Evolutionary conservation across 2,113 vertebrate species (phyloP).

Genomic region (Harpagus bidentatus): DNA sequence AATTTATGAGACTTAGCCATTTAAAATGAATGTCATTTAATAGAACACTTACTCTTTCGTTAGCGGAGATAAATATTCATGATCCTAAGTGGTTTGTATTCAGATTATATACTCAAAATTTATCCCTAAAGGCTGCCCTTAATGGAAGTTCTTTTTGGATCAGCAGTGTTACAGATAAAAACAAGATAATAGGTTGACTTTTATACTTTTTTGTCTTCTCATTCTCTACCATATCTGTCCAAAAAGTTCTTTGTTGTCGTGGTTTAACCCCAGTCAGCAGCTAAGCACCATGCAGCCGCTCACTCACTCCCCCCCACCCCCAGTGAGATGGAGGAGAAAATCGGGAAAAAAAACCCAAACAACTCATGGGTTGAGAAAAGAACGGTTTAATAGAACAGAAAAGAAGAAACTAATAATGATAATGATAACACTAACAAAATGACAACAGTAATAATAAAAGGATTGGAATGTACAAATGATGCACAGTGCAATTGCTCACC

Average conservation of each 20-base stretch:
- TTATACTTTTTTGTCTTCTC: background rate
- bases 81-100: background rate
- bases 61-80: conserved; percentile 20
- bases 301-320: too few species aligned
- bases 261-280: too few species aligned
- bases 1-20: background rate
- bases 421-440: too few species aligned
- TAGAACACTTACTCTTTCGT: conserved; percentile 1
- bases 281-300: too few species aligned
- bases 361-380: too few species aligned
- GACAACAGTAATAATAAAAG: too few species aligned
- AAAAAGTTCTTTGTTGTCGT: background rate
- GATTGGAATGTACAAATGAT: too few species aligned
- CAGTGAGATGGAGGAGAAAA: too few species aligned
- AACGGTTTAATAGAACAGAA: too few species aligned
- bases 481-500: too few species aligned
- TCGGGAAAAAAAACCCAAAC: too few species aligned
- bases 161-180: background rate
- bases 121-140: background rate
- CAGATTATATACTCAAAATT: background rate
- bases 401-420: too few species aligned
- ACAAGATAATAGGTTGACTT: background rate
- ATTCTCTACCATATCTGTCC: background rate
- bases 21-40: conserved; percentile 25
- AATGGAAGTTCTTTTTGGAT: background rate